Evolutionary conservation across 2,113 vertebrate species (phyloP), one percentile per base, ranked within the genome.

Genomic region (Prochilodus magdalenae): DNA sequence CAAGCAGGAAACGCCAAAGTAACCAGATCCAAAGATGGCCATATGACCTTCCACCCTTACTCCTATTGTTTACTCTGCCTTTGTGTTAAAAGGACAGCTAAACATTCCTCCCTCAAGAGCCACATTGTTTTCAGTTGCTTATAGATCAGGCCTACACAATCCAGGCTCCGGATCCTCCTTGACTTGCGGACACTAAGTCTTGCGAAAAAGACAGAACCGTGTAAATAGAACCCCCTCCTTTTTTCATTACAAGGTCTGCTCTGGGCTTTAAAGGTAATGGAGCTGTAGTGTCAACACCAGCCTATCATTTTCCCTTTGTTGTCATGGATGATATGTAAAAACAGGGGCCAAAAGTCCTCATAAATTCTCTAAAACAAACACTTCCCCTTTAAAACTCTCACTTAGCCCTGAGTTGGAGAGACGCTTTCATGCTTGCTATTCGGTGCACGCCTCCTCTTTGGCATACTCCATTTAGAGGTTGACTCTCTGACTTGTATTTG

Each of bases 221-320:
- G 88, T 62, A 83, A 84, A 89, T 86, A 88, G 82, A 84, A 86
- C 87, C 86, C 87, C 86, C 86, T 88, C 80, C 87, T 51, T 51
- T 51, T 44, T 16, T 51, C 3, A 27, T 44, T 44, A 44, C 40
- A 40, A 60, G 47, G 59, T 60, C 4, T 14, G 27, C 51, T 47
- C 55, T 26, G 36, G 29, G 83, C 80, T 87, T 77, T 71, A 57
- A 76, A 67, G 55, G 79, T 47, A 49, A 72, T 47, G 78, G 79
- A 86, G 80, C 72, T 81, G 76, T 77, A 44, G 66, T 89, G 70
- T 57, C 82, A 90, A 89, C 82, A 89, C 51, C 1, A 55, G 77
- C 47, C 83, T 79, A 77, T 86, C 85, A 80, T 15, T 10, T 92
- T 71, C 33, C 15, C 59, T 73, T 74, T 82, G 75, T 76, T 84